Evolutionary conservation across 2,888 invertebrate species (phyloP).

Genomic region (Caenorhabditis panamensis): DNA sequence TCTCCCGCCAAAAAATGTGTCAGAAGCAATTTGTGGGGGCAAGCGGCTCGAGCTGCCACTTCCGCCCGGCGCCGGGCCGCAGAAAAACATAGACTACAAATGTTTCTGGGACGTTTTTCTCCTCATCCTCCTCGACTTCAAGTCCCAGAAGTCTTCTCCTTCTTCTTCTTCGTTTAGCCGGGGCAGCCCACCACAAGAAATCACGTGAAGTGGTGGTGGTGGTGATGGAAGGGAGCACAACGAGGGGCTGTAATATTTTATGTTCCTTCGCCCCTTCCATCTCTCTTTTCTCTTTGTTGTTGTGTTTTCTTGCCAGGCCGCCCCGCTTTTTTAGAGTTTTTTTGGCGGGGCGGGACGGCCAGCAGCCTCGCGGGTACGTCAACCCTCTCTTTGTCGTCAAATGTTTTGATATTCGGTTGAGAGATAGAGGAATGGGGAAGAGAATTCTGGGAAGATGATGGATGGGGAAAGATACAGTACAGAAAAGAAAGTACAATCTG

Average conservation of each 20-base stretch:
- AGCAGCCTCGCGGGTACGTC: neutral
- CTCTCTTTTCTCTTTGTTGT: conserved; percentile 32
- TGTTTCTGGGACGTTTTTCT: conserved; percentile 1
- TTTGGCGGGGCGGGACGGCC: conserved; percentile 9
- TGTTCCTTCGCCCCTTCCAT: conserved; percentile 29
- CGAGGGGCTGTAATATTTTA: conserved; percentile 53
- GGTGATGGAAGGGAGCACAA: conserved; percentile 12
- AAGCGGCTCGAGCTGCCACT: conserved; percentile 2
- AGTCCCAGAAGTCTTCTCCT: conserved; percentile 1
- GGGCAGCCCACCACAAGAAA: conserved; percentile 22
- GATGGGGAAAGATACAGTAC: neutral
- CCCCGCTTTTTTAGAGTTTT: conserved; percentile 27
- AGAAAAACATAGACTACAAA: conserved; percentile 3
- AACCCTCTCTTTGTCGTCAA: conserved; percentile 18
- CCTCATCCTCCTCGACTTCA: neutral
- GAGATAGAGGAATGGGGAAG: neutral
- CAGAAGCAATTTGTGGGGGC: conserved; percentile 1
- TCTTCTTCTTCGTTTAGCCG: conserved; percentile 22
- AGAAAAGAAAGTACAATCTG: neutral
- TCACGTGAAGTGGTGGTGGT: conserved; percentile 49
- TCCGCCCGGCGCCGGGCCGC: neutral
- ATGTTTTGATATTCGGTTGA: conserved; percentile 35
- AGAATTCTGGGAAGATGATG: neutral
- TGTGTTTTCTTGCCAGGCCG: conserved; percentile 28
- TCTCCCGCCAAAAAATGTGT: conserved; percentile 1